Evolutionary conservation across 92 coral and sea anemone species (phyloP).

Genomic region (Epizoanthus scotinus): DNA sequence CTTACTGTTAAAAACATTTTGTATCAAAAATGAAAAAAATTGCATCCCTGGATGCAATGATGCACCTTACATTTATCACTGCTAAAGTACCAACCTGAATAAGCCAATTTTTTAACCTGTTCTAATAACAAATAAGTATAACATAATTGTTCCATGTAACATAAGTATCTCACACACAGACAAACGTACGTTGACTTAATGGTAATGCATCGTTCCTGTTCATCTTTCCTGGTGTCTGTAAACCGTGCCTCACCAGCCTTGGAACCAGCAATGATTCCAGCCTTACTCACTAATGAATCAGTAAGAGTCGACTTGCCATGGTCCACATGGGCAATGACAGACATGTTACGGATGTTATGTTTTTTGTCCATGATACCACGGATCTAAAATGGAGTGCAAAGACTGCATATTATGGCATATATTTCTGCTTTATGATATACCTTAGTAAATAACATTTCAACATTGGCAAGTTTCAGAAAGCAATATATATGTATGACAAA

Average conservation of each 20-base stretch:
- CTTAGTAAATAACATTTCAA: too few relatives aligned
- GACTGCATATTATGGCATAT: background rate
- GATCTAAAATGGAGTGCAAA: constrained; percentile 61
- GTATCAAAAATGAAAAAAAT: too few relatives aligned
- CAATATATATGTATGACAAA: too few relatives aligned
- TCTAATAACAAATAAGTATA: background rate
- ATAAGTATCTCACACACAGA: background rate
- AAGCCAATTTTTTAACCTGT: background rate
- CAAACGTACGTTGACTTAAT: constrained; percentile 94
- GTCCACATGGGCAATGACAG: constrained; percentile 99
- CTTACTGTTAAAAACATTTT: too few relatives aligned
- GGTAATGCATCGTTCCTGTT: constrained; percentile 96
- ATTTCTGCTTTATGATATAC: too few relatives aligned
- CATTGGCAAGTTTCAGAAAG: too few relatives aligned
- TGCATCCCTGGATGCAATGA: too few relatives aligned
- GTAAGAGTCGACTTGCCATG: constrained; percentile 98
- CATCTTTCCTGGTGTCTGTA: constrained; percentile 97
- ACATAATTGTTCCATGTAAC: background rate
- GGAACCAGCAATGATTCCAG: constrained; percentile 88
- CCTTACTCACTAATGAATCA: constrained; percentile 94
- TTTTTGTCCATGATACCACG: constrained; percentile 98
- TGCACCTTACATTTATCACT: too few relatives aligned
- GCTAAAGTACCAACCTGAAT: background rate
- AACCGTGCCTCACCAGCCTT: constrained; percentile 96
- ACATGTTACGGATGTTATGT: constrained; percentile 95